A percentile compares a stretch with the other conserved stretches of the same genome.
phyloP scores from a whole-genome alignment of 2,888 invertebrate genomes.

The Teleogryllus oceanicus region DNA sequence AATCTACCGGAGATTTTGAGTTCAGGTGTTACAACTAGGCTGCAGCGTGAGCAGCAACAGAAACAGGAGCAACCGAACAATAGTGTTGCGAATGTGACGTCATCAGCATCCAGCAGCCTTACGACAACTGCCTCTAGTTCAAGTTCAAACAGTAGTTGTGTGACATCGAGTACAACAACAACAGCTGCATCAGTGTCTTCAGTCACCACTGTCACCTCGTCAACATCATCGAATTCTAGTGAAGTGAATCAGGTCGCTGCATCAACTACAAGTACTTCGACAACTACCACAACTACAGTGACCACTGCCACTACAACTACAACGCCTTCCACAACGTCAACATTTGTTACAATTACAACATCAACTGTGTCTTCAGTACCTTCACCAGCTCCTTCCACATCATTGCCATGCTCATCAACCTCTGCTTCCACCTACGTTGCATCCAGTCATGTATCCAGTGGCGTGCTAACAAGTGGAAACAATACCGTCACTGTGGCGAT shows the following conservation, averaged over 20 bases:
- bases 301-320: conserved; percentile 25
- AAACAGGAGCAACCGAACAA: conserved; percentile 50
- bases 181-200: conserved; percentile 12
- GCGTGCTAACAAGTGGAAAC: conserved; percentile 23
- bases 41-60: conserved; percentile 67
- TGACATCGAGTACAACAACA: conserved; percentile 20
- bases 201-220: conserved; percentile 19
- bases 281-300: conserved; percentile 25
- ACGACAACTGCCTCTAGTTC: conserved; percentile 41
- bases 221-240: not conserved
- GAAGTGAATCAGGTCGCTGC: not conserved
- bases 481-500: conserved; percentile 31
- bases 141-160: conserved; percentile 24
- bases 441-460: conserved; percentile 26
- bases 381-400: conserved; percentile 33
- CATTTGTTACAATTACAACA: conserved; percentile 42
- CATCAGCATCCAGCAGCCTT: conserved; percentile 39
- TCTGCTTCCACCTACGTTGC: conserved; percentile 26
- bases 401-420: conserved; percentile 31
- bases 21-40: conserved; percentile 78
- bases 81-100: conserved; percentile 25
- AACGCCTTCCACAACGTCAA: conserved; percentile 37
- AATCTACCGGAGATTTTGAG: conserved; percentile 56
- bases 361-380: conserved; percentile 40
- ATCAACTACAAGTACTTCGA: not conserved